Conservation (phyloP, 2,113 vertebrate species). For the Onychostruthus taczanowskii region DNA sequence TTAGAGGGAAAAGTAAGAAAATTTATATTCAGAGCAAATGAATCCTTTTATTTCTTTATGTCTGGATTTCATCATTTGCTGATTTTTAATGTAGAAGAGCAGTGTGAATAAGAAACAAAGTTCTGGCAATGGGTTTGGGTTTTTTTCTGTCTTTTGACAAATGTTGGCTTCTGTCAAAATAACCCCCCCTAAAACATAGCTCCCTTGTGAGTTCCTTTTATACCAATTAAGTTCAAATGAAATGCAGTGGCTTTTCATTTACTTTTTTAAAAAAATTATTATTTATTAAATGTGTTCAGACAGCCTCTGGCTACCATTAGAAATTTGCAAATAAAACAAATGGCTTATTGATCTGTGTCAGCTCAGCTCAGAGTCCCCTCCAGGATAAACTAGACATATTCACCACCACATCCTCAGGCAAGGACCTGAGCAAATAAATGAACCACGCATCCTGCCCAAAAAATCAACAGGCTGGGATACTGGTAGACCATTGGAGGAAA, state of each 20-base stretch:
- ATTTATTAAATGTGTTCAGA: background rate
- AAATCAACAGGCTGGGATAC: background rate
- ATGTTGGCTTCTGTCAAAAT: constrained; percentile 8
- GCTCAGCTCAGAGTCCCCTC: background rate
- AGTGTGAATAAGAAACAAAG: background rate
- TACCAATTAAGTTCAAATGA: background rate
- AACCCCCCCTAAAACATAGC: background rate
- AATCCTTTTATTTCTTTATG: background rate
- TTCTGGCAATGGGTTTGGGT: background rate
- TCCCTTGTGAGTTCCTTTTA: background rate
- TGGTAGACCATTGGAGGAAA: background rate
- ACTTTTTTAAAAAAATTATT: background rate
- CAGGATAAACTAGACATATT: background rate
- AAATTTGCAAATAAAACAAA: constrained; percentile 21
- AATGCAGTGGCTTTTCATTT: constrained; percentile 6
- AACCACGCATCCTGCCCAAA: background rate
- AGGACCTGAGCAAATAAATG: background rate
- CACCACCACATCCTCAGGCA: background rate
- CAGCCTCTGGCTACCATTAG: background rate
- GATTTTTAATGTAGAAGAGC: background rate
- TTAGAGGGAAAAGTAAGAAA: background rate
- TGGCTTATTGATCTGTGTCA: background rate
- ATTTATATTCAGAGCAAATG: background rate
- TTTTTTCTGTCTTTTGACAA: background rate
- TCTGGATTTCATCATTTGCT: constrained; percentile 6